A percentile compares a stretch with the other conserved stretches of the same genome.
phyloP scores from a whole-genome alignment of 1,140 invertebrate species.

The Megalonaias nervosa region DNA sequence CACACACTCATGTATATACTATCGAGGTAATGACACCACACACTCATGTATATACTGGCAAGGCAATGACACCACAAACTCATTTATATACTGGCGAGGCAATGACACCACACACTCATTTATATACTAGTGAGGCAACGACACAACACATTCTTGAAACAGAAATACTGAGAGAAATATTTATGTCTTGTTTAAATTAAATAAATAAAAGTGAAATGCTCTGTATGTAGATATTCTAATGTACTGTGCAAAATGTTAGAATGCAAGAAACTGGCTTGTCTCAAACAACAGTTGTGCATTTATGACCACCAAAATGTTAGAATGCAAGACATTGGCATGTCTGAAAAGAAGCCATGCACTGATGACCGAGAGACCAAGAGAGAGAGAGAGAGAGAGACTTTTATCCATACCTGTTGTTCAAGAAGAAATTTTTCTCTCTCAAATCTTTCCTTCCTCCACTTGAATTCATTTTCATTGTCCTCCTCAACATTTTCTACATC shows the following conservation, averaged over 20 bases:
- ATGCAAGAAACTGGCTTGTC: too few relatives aligned
- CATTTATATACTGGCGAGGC: too few relatives aligned
- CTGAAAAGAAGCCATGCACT: too few relatives aligned
- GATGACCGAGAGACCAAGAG: neutral
- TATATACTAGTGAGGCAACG: too few relatives aligned
- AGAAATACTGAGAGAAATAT: neutral
- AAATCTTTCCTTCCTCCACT: conserved; percentile 75
- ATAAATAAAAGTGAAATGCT: neutral
- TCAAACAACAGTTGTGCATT: too few relatives aligned
- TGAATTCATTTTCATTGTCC: conserved; percentile 77
- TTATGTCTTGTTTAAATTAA: neutral
- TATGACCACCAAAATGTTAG: too few relatives aligned
- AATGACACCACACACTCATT: too few relatives aligned
- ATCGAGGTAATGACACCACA: too few relatives aligned
- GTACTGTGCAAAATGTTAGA: too few relatives aligned
- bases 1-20: neutral
- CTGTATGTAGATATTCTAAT: neutral
- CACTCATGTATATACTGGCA: too few relatives aligned
- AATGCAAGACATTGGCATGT: too few relatives aligned
- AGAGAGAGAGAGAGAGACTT: conserved; percentile 12
- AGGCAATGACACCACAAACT: too few relatives aligned
- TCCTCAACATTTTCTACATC: conserved; percentile 77
- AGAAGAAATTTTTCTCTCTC: conserved; percentile 70
- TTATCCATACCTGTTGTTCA: conserved; percentile 58
- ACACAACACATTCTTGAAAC: neutral